Conservation (phyloP, 1,140 invertebrate species). For the Lepidurus couesii region DNA sequence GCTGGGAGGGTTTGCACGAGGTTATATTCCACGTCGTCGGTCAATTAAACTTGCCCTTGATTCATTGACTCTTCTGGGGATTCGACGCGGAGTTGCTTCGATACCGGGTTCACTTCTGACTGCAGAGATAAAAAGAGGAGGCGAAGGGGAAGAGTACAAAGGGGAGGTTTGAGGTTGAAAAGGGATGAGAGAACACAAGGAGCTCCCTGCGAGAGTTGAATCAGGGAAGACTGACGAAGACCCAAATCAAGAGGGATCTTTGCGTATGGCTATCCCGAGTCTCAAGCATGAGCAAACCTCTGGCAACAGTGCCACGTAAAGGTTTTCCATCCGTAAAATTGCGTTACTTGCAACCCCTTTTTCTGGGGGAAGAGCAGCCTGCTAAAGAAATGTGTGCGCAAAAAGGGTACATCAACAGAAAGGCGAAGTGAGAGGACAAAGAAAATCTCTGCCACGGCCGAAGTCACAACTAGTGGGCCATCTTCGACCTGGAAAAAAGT, state of each 20-base stretch:
- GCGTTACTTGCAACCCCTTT: neutral
- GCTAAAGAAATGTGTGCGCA: neutral
- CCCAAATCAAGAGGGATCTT: neutral
- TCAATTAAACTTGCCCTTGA: conserved; percentile 22
- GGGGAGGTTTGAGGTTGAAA: too few species aligned
- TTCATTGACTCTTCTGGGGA: conserved; percentile 18
- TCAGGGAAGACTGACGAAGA: neutral
- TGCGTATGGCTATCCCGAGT: neutral
- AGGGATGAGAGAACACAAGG: neutral
- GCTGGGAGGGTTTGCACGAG: neutral
- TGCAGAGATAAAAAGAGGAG: neutral
- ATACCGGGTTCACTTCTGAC: neutral
- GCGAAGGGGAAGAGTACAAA: neutral
- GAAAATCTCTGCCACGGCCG: neutral
- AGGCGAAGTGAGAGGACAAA: neutral
- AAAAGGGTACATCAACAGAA: neutral
- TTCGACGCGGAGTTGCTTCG: neutral
- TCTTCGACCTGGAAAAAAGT: neutral
- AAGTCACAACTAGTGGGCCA: neutral
- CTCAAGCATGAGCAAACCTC: neutral
- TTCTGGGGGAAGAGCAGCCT: neutral
- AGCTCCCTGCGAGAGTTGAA: neutral
- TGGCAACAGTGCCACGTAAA: neutral
- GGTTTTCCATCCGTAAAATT: conserved; percentile 18
- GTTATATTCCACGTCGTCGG: conserved; percentile 12